Conservation (phyloP, 2,888 invertebrate genomes). For the Mythimna vitellina region DNA sequence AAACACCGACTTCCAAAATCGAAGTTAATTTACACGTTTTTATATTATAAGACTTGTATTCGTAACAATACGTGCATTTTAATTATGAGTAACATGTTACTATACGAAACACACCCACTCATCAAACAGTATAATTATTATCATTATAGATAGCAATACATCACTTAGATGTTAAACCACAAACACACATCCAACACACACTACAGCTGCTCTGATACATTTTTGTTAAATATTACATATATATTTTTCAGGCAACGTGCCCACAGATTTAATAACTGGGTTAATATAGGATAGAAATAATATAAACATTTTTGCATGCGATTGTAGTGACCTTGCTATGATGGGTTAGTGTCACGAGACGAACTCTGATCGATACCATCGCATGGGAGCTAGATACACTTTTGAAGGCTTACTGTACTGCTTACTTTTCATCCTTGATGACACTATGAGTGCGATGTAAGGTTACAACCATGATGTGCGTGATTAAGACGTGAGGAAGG, state of each 20-base stretch:
- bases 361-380: constrained; percentile 47
- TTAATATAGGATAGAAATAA: constrained; percentile 43
- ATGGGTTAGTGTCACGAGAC: constrained; percentile 55
- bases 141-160: neutral
- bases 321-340: constrained; percentile 58
- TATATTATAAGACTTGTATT: neutral
- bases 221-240: neutral
- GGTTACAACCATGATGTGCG: neutral
- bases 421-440: neutral
- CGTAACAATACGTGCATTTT: neutral
- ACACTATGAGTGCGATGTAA: neutral
- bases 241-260: constrained; percentile 40
- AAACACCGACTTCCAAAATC: too few species aligned
- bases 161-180: neutral
- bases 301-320: constrained; percentile 60
- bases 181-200: neutral
- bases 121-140: neutral
- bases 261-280: constrained; percentile 32
- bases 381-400: constrained; percentile 15
- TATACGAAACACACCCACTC: neutral
- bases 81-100: neutral
- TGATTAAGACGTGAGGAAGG: neutral
- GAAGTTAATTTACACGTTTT: too few species aligned
- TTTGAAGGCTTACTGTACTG: neutral
- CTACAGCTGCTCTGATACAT: neutral